Evolutionary conservation across 1,140 invertebrate genomes (phyloP).

Genomic region (Asobara japonica): DNA sequence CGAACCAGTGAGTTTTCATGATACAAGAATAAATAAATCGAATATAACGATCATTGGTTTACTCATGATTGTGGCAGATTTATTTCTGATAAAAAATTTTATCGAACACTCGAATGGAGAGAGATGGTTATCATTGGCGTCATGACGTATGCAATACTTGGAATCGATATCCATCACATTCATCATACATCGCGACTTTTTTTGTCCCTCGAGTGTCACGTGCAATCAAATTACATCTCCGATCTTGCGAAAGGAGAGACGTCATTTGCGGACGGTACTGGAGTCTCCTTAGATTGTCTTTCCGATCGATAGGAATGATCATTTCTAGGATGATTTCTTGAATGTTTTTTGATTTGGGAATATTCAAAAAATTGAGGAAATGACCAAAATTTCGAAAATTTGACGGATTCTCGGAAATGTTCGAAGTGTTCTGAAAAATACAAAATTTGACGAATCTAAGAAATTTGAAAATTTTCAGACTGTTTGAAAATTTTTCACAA

Average conservation of each 20-base stretch:
- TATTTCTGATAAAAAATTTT: conserved; percentile 7
- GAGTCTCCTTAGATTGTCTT: background rate
- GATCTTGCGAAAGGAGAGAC: background rate
- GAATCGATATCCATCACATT: conserved; percentile 4
- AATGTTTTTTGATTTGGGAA: no score
- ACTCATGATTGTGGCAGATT: background rate
- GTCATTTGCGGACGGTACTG: background rate
- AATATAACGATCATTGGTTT: background rate
- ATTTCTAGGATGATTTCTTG: no score
- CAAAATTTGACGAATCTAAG: no score
- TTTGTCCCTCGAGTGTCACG: background rate
- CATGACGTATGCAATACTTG: conserved; percentile 5
- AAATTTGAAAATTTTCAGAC: no score
- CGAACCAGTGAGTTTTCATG: conserved; percentile 41
- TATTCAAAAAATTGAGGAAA: no score
- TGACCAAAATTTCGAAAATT: no score
- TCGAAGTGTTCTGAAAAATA: no score
- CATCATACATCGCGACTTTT: background rate
- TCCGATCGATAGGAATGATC: background rate
- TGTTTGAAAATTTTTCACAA: no score
- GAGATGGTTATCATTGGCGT: conserved; percentile 15
- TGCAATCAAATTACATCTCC: conserved; percentile 6
- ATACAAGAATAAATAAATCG: background rate
- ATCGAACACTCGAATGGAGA: conserved; percentile 8
- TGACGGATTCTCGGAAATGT: no score